These are phyloP conservation scores for Thecocarcelia acutangulata DNA, from an alignment of 2,888 invertebrate genomes.

Conservation along the genomic window DNA sequence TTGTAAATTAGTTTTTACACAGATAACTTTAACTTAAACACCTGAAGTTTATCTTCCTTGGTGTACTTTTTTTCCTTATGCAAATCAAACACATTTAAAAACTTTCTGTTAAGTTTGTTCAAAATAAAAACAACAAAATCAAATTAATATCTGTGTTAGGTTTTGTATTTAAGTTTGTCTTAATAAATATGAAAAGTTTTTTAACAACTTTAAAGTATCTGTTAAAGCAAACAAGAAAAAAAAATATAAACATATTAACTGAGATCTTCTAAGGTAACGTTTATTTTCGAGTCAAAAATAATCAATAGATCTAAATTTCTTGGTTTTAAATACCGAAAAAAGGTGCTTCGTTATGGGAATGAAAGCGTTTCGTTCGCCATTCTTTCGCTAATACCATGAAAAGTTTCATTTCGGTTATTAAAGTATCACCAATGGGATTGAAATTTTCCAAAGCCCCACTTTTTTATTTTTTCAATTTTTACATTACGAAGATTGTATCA, in stretches of 20 bases:
- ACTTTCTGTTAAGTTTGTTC: conserved; percentile 30
- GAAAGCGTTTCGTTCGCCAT: too few relatives aligned
- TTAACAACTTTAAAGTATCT: conserved; percentile 24
- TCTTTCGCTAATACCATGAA: too few relatives aligned
- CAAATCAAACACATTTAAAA: conserved; percentile 44
- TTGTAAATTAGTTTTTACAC: conserved; percentile 10
- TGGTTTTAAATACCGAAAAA: too few relatives aligned
- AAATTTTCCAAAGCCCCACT: too few relatives aligned
- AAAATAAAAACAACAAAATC: conserved; percentile 34
- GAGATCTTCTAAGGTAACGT: conserved; percentile 4
- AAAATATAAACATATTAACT: conserved; percentile 26
- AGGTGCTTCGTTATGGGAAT: too few relatives aligned
- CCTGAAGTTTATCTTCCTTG: conserved; percentile 8
- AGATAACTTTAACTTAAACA: conserved; percentile 13
- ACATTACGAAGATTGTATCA: too few relatives aligned
- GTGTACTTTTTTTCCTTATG: neutral
- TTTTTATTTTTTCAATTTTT: too few relatives aligned
- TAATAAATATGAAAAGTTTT: conserved; percentile 44
- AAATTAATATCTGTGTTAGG: conserved; percentile 45
- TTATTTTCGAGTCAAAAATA: neutral
- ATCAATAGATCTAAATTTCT: too few relatives aligned
- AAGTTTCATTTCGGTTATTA: too few relatives aligned
- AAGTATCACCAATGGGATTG: too few relatives aligned
- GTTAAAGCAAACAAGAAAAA: conserved; percentile 8
- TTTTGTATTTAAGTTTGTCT: conserved; percentile 36